Base-by-base conservation (phyloP, 2,797 vertebrate species). In the Chelonia mydas region DNA sequence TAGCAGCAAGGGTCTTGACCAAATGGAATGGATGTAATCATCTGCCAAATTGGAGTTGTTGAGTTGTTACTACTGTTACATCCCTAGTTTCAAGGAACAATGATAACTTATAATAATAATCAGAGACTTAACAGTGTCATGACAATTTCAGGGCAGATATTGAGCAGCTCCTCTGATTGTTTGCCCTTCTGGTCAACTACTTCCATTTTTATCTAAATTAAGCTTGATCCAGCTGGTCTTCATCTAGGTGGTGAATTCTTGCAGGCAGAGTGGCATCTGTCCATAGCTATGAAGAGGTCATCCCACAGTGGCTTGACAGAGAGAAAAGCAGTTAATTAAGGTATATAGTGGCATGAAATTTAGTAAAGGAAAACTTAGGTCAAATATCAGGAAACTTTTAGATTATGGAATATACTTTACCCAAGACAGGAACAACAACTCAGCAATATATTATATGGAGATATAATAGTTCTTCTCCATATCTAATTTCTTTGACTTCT, bases 21-120 rank as follows among this genome's bases (percentile, higher is more conserved):
- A 2, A 87, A 47, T 84, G 77, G 5, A 80, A 78, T 94, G 80
- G 31, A 6, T 72, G 61, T 89, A 41, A 65, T 54, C 50, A 45
- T 41, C 1, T 77, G 0, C 45, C 33, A 55, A 74, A 65, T 53
- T 94, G 54, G 59, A 91, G 27, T 7, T 95, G n/a, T 94, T 92
- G 59, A 91, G 27, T 7, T 95, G n/a, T 94, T 92, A 11, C 33
- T 74, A 31, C 7, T 85, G 72, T 89, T 80, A 28, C 81, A 95
- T 87, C 54, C 83, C 84, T 21, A 5, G 6, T 92, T 92, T 95
- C 16, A 86, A 83, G 78, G 61, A 92, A 53, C 5, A 3, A 2
- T 11, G 59, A 2, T 87, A 61, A 33, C 54, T 74, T 65, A n/a
- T 89, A 28, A 2, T 33, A 37, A 82, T 9, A 6, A 0, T 81